A percentile compares a stretch with the other conserved stretches of the same genome.
These are phyloP conservation scores for Epinephelus fuscoguttatus DNA, from an alignment of 2,113 vertebrate genomes.

Conservation along the genomic window DNA sequence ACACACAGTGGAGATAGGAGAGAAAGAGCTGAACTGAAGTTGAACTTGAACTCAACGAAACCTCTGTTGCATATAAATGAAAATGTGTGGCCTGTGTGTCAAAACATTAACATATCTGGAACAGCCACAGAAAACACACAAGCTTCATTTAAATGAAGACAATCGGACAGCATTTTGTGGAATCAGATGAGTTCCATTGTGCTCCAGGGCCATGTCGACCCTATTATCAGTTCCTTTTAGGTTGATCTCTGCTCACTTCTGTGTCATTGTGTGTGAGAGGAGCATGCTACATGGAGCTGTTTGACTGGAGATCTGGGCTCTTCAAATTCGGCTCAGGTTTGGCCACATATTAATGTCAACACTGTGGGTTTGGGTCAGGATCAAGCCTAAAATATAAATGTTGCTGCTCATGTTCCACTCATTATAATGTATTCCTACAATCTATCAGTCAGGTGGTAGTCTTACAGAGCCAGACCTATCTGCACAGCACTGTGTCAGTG, in stretches of 20 bases:
- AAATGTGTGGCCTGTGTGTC: neutral
- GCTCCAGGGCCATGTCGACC: neutral
- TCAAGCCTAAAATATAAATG: neutral
- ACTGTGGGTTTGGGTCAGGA: neutral
- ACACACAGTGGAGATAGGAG: neutral
- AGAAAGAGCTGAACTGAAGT: neutral
- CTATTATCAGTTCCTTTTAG: neutral
- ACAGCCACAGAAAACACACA: neutral
- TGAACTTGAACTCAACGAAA: constrained; percentile 20
- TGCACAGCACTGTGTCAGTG: too few relatives aligned
- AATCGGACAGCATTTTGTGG: neutral
- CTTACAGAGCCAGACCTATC: too few relatives aligned
- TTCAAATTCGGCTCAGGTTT: neutral
- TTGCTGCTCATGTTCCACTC: neutral
- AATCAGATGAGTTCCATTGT: constrained; percentile 2
- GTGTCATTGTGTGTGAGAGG: neutral
- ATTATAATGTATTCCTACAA: neutral
- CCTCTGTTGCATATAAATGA: constrained; percentile 46
- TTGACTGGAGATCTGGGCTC: neutral
- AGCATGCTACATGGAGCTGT: neutral
- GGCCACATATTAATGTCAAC: neutral
- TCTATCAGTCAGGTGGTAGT: too few relatives aligned
- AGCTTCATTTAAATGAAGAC: constrained; percentile 16
- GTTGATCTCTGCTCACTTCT: neutral
- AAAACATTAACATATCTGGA: constrained; percentile 32